Percentiles rank a stretch among this genome's conserved stretches.
phyloP scores from a whole-genome alignment of 2,888 invertebrate genomes.

The Plagodis pulveraria region DNA sequence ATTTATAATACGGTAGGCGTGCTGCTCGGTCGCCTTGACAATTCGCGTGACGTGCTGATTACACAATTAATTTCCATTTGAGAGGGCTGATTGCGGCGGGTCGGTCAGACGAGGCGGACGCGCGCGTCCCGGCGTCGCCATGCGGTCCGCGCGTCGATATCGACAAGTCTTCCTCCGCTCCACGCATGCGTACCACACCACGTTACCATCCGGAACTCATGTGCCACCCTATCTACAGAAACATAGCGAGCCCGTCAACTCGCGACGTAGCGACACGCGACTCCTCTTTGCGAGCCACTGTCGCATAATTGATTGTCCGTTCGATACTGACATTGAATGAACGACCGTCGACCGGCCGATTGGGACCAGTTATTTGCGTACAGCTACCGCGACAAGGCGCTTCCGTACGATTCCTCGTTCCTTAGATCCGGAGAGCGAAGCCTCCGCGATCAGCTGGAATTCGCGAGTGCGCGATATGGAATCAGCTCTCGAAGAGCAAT shows the following conservation, averaged over 20 bases:
- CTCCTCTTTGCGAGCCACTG: slow-evolving; percentile 67
- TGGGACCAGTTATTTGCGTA: slow-evolving; percentile 74
- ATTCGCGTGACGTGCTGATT: slow-evolving; percentile 49
- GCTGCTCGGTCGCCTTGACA: slow-evolving; percentile 44
- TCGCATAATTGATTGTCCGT: slow-evolving; percentile 82
- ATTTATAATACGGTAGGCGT: slow-evolving; percentile 7
- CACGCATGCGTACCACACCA: slow-evolving; percentile 65
- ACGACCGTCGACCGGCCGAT: slow-evolving; percentile 67
- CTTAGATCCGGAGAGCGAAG: slow-evolving; percentile 13
- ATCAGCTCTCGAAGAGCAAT: slow-evolving; percentile 52
- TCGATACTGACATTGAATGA: slow-evolving; percentile 82
- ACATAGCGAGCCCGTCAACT: slow-evolving; percentile 49
- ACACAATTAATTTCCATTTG: slow-evolving; percentile 52
- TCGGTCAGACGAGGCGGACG: slow-evolving; percentile 44
- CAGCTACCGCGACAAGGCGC: slow-evolving; percentile 68
- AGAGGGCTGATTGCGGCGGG: slow-evolving; percentile 45
- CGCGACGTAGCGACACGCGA: slow-evolving; percentile 67
- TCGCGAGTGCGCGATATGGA: slow-evolving; percentile 48
- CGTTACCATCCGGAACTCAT: slow-evolving; percentile 56
- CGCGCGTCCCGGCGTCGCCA: slow-evolving; percentile 66
- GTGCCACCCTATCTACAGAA: slow-evolving; percentile 52
- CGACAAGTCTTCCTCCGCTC: slow-evolving; percentile 38
- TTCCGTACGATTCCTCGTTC: slow-evolving; percentile 45
- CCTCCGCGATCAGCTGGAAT: slow-evolving; percentile 55
- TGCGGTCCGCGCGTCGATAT: slow-evolving; percentile 55